These are phyloP conservation scores for Drosophila bocki DNA, from an alignment of 1,140 invertebrate genomes.

Conservation along the genomic window DNA sequence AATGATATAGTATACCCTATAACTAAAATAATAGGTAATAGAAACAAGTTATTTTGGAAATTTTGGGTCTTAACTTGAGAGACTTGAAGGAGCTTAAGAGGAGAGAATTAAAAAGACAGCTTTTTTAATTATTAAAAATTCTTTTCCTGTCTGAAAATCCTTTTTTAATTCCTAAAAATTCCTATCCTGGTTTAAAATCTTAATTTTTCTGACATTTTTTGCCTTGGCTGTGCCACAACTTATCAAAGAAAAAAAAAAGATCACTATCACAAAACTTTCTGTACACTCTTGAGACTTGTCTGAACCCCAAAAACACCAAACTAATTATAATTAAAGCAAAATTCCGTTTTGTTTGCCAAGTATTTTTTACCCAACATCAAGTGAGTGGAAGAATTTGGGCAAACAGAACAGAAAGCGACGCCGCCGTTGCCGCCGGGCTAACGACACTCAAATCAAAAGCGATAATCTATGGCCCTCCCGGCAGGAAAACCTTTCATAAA, in stretches of 20 bases:
- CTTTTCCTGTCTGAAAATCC: too few relatives aligned
- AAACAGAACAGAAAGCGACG: constrained; percentile 35
- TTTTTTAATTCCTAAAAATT: background rate
- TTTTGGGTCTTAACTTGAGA: background rate
- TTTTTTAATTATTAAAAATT: too few relatives aligned
- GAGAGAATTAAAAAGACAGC: too few relatives aligned
- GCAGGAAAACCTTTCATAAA: constrained; percentile 64
- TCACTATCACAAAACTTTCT: background rate
- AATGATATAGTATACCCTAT: background rate
- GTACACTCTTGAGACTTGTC: background rate
- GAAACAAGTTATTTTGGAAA: background rate
- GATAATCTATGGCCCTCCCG: constrained; percentile 69
- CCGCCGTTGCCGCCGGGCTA: constrained; percentile 29
- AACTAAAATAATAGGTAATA: background rate
- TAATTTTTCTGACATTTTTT: background rate
- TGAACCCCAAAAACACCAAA: constrained; percentile 26
- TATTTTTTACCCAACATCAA: constrained; percentile 38
- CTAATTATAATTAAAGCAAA: constrained; percentile 70
- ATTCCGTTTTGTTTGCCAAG: constrained; percentile 40
- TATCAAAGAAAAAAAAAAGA: background rate
- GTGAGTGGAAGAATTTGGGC: constrained; percentile 38
- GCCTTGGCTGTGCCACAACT: background rate
- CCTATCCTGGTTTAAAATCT: background rate
- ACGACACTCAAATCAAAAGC: constrained; percentile 72
- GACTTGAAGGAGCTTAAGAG: too few relatives aligned